A percentile compares a stretch with the other conserved stretches of the same genome.
Evolutionary conservation across 2,888 invertebrate genomes (phyloP).

Genomic region (Pyrgus malvae): DNA sequence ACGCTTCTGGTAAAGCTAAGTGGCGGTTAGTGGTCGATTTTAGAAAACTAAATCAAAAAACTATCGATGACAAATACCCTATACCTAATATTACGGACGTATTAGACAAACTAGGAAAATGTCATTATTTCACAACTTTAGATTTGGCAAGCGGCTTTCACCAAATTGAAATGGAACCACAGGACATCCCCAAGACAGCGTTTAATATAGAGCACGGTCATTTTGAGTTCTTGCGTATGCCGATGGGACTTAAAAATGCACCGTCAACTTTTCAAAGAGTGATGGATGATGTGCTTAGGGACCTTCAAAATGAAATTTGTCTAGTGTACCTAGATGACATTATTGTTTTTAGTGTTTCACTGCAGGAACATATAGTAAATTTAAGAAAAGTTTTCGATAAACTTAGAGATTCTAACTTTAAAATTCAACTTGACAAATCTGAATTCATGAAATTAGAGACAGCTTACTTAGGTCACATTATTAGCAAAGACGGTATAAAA

Average conservation of each 20-base stretch:
- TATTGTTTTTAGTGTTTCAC: no score
- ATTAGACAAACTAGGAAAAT: slow-evolving; percentile 24
- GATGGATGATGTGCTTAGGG: slow-evolving; percentile 37
- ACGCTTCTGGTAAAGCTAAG: slow-evolving; percentile 14
- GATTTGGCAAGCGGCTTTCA: slow-evolving; percentile 30
- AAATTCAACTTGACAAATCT: slow-evolving; percentile 3
- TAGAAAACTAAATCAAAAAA: slow-evolving; percentile 29
- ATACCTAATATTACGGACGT: not conserved
- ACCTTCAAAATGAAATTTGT: slow-evolving; percentile 4
- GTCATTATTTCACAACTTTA: slow-evolving; percentile 29
- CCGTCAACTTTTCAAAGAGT: slow-evolving; percentile 30
- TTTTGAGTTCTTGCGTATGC: no score
- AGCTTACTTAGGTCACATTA: not conserved
- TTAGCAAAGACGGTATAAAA: not conserved
- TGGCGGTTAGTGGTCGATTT: slow-evolving; percentile 20
- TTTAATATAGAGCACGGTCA: slow-evolving; percentile 30
- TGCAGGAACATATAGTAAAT: slow-evolving; percentile 1
- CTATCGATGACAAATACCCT: slow-evolving; percentile 17
- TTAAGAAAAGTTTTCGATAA: slow-evolving; percentile 5
- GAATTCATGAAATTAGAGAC: slow-evolving; percentile 10
- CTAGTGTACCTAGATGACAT: not conserved
- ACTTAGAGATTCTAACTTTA: not conserved
- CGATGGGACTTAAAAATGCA: slow-evolving; percentile 27
- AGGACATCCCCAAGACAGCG: slow-evolving; percentile 21
- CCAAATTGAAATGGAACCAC: slow-evolving; percentile 29